Base-by-base conservation (phyloP, 2,113 vertebrate genomes). In the Atractosteus spatula region DNA sequence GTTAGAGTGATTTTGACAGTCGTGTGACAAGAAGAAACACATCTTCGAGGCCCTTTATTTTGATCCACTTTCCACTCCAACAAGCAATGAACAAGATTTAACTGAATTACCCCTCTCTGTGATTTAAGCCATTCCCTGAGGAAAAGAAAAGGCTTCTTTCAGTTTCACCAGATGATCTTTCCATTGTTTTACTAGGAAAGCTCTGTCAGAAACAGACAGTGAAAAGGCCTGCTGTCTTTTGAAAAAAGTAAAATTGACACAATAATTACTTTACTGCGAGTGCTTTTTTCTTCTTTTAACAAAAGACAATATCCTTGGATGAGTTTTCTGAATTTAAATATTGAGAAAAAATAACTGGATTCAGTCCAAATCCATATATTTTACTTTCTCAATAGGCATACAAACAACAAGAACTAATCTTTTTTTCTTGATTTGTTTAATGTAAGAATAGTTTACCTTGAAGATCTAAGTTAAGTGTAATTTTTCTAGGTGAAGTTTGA, bases 31-130 rank as follows among this genome's bases (percentile, higher is more conserved):
- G 63, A 68, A 16, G 55, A 3, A 47, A 55, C 44, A 41, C 41
- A n/a, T 59, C 41, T 62, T 45, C 57, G 2, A 8, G 4, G 57
- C 59, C 14, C 70, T 63, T 62, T 41, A 55, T 69, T 68, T 54
- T 3, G 45, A 62, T 67, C 8, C 64, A 68, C 55, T 68, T 69
- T 55, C 64, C 70, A 56, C n/a, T 66, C 68, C 57, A 55, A 47
- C 65, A 55, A 29, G 51, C 66, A 55, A 43, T 55, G 66, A 43
- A 42, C 69, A 59, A 17, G n/a, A 68, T 55, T 71, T 66, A 16
- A 17, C 63, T 3, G 43, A 72, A 72, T 72, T 72, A 66, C 69
- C 64, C 64, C 42, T 67, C 55, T 14, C 64, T 12, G 41, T 62
- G 11, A 41, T 10, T 68, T 63, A 42, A 66, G 62, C 55, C 55